Conservation (phyloP, 2,113 vertebrate genomes). For the Labeo catla region DNA sequence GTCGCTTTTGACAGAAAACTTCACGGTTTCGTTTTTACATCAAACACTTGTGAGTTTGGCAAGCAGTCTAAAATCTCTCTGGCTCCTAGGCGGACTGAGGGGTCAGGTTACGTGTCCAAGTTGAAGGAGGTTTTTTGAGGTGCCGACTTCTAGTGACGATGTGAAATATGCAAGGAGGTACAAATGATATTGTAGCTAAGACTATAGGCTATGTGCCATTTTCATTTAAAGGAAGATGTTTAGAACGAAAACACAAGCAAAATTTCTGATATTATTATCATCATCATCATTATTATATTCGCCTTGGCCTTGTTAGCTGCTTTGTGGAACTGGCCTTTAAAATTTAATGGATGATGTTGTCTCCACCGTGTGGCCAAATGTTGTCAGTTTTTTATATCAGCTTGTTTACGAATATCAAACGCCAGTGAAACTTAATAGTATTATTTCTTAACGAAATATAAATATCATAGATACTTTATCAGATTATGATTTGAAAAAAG, state of each 20-base stretch:
- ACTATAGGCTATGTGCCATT: neutral
- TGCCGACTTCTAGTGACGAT: neutral
- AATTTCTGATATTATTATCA: neutral
- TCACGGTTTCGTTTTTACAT: slow-evolving; percentile 28
- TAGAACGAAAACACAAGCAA: neutral
- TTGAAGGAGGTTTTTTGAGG: neutral
- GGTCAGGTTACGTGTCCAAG: neutral
- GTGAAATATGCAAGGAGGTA: neutral
- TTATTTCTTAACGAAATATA: neutral
- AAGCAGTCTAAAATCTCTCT: slow-evolving; percentile 58
- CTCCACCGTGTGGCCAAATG: slow-evolving; percentile 32
- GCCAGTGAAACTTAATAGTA: neutral
- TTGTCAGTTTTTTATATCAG: neutral
- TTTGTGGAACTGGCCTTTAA: neutral
- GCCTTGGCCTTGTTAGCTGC: neutral
- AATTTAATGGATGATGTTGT: neutral
- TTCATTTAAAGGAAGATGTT: neutral
- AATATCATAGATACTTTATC: too few species aligned
- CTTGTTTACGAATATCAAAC: neutral
- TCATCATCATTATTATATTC: neutral
- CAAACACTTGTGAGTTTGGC: slow-evolving; percentile 38
- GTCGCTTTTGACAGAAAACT: slow-evolving; percentile 22
- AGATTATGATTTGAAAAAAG: too few species aligned
- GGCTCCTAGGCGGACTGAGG: slow-evolving; percentile 45
- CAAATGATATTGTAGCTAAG: neutral